Conservation (phyloP, 2,797 vertebrate genomes). For the Mionectes olivaceus region DNA sequence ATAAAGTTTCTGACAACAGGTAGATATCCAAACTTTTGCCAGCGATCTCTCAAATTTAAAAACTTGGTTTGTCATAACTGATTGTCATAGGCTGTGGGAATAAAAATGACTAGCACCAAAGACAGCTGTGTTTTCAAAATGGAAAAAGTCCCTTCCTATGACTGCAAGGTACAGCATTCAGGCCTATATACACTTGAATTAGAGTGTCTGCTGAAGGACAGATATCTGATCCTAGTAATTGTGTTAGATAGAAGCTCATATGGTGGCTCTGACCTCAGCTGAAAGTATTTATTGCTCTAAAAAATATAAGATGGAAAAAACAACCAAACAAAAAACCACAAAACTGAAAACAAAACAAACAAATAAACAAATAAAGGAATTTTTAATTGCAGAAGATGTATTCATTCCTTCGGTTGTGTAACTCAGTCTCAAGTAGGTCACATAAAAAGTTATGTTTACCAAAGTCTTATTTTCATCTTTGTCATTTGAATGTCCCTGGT, state of each 20-base stretch:
- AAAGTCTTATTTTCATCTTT: not conserved
- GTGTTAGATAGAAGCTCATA: not conserved
- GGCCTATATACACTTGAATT: not conserved
- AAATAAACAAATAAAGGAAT: not conserved
- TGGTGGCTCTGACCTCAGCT: not conserved
- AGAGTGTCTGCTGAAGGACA: not conserved
- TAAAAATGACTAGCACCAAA: not conserved
- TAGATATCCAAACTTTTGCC: not conserved
- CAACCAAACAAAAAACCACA: no score
- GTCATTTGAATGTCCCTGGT: not conserved
- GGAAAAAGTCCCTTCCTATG: not conserved
- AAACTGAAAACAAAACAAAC: no score
- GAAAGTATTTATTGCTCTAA: not conserved
- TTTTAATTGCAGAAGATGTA: not conserved
- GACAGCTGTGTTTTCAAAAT: not conserved
- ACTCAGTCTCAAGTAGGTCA: not conserved
- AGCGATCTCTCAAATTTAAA: not conserved
- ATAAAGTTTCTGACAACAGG: not conserved
- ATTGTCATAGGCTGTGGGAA: not conserved
- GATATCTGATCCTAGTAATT: not conserved
- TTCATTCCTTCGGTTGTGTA: not conserved
- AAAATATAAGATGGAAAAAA: not conserved
- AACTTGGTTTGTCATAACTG: not conserved
- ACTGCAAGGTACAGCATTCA: not conserved
- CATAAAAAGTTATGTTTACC: not conserved